Evolutionary conservation across 1,140 invertebrate genomes (phyloP), one percentile per base, ranked within the genome.

Genomic region (Pygmarrhopalites habei): DNA sequence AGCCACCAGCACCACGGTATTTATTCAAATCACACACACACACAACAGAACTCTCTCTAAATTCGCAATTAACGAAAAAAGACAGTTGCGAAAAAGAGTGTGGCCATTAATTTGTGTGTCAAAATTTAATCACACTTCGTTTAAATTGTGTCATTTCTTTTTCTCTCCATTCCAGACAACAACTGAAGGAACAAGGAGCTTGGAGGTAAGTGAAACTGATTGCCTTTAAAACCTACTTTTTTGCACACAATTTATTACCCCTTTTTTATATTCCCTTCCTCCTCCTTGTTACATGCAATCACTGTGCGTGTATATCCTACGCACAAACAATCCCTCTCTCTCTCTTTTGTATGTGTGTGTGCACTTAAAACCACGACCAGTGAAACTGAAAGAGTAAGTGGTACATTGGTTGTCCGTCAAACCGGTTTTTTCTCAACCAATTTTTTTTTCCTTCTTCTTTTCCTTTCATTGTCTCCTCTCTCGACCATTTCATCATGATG

Each of bases 401-500:
- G 4, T 21, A 17, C 44, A 21, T 3, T 46, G 21, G 21, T 5
- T 10, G 21, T n/a, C 5, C 15, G n/a, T 17, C 15, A 46, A 46
- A 46, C 44, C 21, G 21, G 44, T 46, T 46, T 46, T 46, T 46
- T 10, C 7, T n/a, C 44, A 46, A 39, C 7, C 35, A 10, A 7
- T 46, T 46, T 46, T 46, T 19, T 21, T 46, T 46, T 46, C 44
- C 15, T 46, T 52, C 28, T 52, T 52, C 25, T 52, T 52, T 25
- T 28, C 44, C 44, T 47, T 47, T 47, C 44, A 47, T 47, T 47
- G 44, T 25, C 4, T 47, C 39, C 39, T 41, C 39, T 41, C 39
- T 41, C n/a, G 10, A 10, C 10, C 39, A 41, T n/a, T 12, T 10
- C 39, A n/a, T 19, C 44, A 47, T 12, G 39, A 41, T 10, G n/a